phyloP scores from a whole-genome alignment of 2,888 invertebrate species.

The Mycalesis mineus region DNA sequence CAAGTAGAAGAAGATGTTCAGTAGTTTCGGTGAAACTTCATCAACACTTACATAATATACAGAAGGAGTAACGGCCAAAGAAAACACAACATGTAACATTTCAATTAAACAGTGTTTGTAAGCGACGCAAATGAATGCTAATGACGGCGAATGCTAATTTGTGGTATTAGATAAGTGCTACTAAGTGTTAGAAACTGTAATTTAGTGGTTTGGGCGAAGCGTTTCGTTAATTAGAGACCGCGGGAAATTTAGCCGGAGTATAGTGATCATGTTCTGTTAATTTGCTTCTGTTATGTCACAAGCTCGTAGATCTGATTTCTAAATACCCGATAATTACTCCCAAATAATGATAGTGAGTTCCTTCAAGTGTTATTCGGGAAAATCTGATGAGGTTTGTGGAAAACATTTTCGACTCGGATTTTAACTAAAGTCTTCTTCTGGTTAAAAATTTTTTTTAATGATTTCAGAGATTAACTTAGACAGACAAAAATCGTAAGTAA shows the following conservation, averaged over 20 bases:
- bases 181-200: conserved; percentile 30
- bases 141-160: conserved; percentile 25
- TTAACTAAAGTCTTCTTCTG: too few species aligned
- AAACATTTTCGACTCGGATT: too few species aligned
- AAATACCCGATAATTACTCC: too few species aligned
- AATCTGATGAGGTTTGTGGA: too few species aligned
- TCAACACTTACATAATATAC: not conserved
- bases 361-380: too few species aligned
- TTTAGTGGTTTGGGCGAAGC: conserved; percentile 27
- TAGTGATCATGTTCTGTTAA: not conserved
- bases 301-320: too few species aligned
- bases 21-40: not conserved
- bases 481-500: too few species aligned
- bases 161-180: conserved; percentile 28
- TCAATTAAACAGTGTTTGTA: conserved; percentile 24
- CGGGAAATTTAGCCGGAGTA: conserved; percentile 13
- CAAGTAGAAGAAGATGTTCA: not conserved
- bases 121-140: conserved; percentile 24
- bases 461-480: too few species aligned
- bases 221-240: conserved; percentile 27
- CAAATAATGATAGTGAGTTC: too few species aligned
- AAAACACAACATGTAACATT: conserved; percentile 17
- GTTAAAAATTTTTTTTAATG: too few species aligned
- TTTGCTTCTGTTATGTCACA: not conserved
- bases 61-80: not conserved